Conservation (phyloP, 2,888 invertebrate species). For the Tipula unca region DNA sequence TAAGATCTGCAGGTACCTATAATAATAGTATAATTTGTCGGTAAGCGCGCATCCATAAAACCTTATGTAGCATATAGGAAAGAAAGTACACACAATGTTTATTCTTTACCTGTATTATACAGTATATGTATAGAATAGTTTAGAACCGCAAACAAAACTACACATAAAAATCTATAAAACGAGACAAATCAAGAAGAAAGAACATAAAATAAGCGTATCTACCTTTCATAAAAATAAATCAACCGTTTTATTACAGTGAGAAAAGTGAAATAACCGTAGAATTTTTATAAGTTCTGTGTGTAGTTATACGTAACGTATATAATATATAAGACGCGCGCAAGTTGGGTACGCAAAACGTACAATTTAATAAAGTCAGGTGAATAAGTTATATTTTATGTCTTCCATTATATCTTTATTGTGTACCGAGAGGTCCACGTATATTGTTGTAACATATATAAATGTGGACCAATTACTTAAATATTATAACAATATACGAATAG, state of each 20-base stretch:
- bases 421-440: not conserved
- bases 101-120: not conserved
- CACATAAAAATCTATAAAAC: not conserved
- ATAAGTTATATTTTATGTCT: not conserved
- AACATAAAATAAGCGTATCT: constrained; percentile 2
- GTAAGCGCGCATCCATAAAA: not conserved
- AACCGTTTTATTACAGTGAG: not conserved
- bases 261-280: not conserved
- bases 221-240: not conserved
- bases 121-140: not conserved
- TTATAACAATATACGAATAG: not conserved
- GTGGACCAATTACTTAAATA: not conserved
- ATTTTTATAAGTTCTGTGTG: not conserved
- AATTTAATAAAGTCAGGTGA: not conserved
- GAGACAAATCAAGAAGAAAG: not conserved
- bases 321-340: not conserved
- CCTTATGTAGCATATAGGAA: not conserved
- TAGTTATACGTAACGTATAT: not conserved
- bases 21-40: no score
- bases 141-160: not conserved
- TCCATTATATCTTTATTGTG: not conserved
- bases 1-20: not conserved
- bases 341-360: not conserved
- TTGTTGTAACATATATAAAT: not conserved
- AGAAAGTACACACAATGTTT: not conserved